Evolutionary conservation across 2,888 invertebrate genomes (phyloP).

Genomic region (Halictus ligatus): DNA sequence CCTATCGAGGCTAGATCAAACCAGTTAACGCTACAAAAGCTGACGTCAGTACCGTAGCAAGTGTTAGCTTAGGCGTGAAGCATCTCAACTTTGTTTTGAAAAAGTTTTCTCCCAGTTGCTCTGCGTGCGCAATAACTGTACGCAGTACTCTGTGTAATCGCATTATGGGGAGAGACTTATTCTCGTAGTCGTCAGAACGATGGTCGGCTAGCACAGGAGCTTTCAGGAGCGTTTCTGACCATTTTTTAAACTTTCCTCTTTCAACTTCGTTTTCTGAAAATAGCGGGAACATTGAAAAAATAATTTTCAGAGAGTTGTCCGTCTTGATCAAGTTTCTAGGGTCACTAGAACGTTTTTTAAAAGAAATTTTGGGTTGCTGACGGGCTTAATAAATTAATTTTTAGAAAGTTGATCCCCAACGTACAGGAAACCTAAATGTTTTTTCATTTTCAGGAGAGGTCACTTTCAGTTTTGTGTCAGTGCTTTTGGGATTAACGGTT

Average conservation of each 20-base stretch:
- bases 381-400: no score
- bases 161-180: conserved; percentile 22
- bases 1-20: conserved; percentile 54
- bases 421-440: no score
- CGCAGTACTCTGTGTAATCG: conserved; percentile 14
- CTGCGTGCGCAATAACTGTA: conserved; percentile 3
- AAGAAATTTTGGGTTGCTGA: not conserved
- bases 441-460: not conserved
- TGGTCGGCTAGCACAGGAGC: not conserved
- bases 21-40: conserved; percentile 66
- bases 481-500: not conserved
- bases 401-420: not conserved
- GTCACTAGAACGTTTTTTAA: not conserved
- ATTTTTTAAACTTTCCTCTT: not conserved
- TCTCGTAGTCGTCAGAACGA: conserved; percentile 1
- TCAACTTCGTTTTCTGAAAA: not conserved
- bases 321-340: not conserved
- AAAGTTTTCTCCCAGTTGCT: conserved; percentile 22
- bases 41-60: conserved; percentile 64
- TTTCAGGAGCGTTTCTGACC: not conserved
- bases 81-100: conserved; percentile 36
- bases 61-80: conserved; percentile 50
- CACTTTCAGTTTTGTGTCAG: not conserved
- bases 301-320: not conserved
- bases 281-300: not conserved